Percentiles rank a stretch among this genome's conserved stretches.
Conservation (phyloP, 1,140 invertebrate genomes). For the Trypoxylus dichotomus region DNA sequence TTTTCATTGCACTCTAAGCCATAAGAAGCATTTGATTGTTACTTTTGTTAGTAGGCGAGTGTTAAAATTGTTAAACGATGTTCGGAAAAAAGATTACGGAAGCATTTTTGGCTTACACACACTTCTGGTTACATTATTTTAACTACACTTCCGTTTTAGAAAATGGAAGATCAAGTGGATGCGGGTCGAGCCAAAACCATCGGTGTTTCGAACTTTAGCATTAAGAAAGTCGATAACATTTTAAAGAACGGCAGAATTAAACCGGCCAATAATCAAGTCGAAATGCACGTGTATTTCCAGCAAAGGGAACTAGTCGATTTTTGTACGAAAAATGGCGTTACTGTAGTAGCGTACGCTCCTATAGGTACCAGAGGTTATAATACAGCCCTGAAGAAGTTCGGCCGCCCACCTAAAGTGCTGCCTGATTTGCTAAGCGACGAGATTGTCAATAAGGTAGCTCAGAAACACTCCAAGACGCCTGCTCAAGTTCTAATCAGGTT, state of each 20-base stretch:
- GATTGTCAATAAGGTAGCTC: constrained; percentile 44
- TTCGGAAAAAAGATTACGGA: too few species aligned
- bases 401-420: background rate
- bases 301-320: constrained; percentile 74
- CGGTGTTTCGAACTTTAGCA: constrained; percentile 78
- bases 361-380: constrained; percentile 54
- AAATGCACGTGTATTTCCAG: constrained; percentile 80
- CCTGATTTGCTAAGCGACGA: constrained; percentile 25
- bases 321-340: constrained; percentile 69
- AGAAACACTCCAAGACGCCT: constrained; percentile 58
- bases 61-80: too few species aligned
- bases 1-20: too few species aligned
- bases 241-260: constrained; percentile 65
- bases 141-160: background rate
- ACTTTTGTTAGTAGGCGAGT: too few species aligned
- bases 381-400: background rate
- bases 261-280: constrained; percentile 74
- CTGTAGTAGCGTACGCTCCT: constrained; percentile 79
- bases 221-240: constrained; percentile 67
- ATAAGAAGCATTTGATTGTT: too few species aligned
- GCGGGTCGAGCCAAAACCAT: constrained; percentile 65
- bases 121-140: too few species aligned
- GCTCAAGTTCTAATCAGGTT: constrained; percentile 65
- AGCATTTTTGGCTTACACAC: too few species aligned
- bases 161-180: constrained; percentile 7